Conservation (phyloP, 1,140 invertebrate genomes). For the Drosophila kohkoa region DNA sequence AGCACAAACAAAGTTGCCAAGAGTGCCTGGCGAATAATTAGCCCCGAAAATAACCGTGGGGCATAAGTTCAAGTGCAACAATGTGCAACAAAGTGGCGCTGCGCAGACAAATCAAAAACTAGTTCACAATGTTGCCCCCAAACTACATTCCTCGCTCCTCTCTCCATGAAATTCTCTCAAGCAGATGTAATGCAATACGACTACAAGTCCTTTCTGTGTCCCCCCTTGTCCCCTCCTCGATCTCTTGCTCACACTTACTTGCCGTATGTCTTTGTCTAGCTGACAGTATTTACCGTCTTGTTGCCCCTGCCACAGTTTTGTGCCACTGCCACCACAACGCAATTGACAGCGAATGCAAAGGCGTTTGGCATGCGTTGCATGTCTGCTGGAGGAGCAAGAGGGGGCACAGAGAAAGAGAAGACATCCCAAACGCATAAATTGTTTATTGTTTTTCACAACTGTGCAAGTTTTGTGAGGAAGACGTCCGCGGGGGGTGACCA, state of each 20-base stretch:
- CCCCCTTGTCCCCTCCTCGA: neutral
- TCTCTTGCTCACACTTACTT: neutral
- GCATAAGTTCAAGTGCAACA: constrained; percentile 82
- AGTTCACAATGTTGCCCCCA: constrained; percentile 62
- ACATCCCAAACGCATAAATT: constrained; percentile 82
- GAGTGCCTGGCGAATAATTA: constrained; percentile 80
- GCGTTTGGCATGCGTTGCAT: constrained; percentile 78
- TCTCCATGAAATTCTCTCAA: neutral
- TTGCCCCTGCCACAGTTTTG: neutral
- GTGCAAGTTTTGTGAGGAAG: constrained; percentile 45
- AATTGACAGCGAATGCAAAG: constrained; percentile 80
- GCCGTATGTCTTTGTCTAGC: neutral
- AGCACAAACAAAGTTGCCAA: constrained; percentile 75
- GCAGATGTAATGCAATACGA: constrained; percentile 61
- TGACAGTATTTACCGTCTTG: constrained; percentile 7
- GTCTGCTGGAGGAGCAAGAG: constrained; percentile 30
- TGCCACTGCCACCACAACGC: constrained; percentile 43
- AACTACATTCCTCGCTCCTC: neutral
- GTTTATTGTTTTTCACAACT: constrained; percentile 64
- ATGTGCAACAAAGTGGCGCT: constrained; percentile 72
- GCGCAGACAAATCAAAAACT: constrained; percentile 70
- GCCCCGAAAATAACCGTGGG: constrained; percentile 76
- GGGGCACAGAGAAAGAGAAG: constrained; percentile 17
- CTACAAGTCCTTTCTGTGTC: constrained; percentile 9
- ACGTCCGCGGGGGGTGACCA: neutral